Conservation (phyloP, 2,888 invertebrate species). For the Cheiracanthium punctorium region DNA sequence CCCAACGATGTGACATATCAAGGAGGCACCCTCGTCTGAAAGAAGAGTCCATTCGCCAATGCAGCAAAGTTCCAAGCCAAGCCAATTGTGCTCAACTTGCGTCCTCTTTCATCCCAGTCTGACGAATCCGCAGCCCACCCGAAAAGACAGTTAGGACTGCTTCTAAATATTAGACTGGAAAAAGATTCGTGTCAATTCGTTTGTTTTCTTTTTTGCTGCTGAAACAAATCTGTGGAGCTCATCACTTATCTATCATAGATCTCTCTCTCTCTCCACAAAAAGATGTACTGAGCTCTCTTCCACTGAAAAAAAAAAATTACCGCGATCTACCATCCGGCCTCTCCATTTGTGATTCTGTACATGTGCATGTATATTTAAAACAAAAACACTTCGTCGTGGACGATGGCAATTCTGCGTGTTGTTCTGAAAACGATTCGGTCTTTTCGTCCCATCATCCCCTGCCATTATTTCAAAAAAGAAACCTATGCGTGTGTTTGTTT, state of each 20-base stretch:
- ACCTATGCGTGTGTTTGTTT: conserved; percentile 8
- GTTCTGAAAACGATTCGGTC: conserved; percentile 22
- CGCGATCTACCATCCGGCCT: conserved; percentile 31
- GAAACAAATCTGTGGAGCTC: not conserved
- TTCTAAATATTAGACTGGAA: not conserved
- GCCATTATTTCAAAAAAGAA: conserved; percentile 44
- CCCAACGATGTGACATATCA: conserved; percentile 71
- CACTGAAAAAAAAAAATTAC: not conserved
- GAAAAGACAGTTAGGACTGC: not conserved
- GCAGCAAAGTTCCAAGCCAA: conserved; percentile 68
- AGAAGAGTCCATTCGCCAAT: not conserved
- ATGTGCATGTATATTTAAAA: conserved; percentile 22
- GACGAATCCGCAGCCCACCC: not conserved
- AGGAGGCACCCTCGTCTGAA: conserved; percentile 59
- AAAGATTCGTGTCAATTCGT: not conserved
- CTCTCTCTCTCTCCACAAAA: not conserved
- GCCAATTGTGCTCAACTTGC: conserved; percentile 60
- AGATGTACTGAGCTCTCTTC: conserved; percentile 11
- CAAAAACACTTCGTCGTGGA: too few relatives aligned
- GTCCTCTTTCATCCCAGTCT: conserved; percentile 30
- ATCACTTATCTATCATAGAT: not conserved
- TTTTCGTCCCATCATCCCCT: conserved; percentile 59
- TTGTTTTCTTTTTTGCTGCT: not conserved
- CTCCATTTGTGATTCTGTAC: conserved; percentile 15
- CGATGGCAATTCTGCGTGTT: conserved; percentile 33